Conservation (phyloP, 2,888 invertebrate genomes). For the Pseudococcus jackbeardsleyi region DNA sequence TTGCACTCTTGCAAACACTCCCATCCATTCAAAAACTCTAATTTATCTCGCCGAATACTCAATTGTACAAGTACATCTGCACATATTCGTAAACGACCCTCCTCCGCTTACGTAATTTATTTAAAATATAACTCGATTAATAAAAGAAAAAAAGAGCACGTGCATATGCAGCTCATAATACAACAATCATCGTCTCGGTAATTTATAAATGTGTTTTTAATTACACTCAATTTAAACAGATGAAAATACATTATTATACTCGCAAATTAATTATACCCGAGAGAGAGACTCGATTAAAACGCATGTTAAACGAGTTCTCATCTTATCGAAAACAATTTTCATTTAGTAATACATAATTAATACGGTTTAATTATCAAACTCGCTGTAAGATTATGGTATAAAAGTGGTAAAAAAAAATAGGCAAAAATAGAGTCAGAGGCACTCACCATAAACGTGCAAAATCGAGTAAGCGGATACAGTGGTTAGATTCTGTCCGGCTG, state of each 20-base stretch:
- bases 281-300: neutral
- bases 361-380: neutral
- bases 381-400: neutral
- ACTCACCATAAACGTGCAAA: conserved; percentile 26
- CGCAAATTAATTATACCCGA: conserved; percentile 11
- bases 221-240: conserved; percentile 15
- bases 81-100: no score
- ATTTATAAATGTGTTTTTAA: conserved; percentile 51
- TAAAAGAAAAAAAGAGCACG: neutral
- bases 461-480: neutral
- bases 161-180: neutral
- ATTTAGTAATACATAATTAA: conserved; percentile 24
- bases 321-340: conserved; percentile 5
- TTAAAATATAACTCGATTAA: neutral
- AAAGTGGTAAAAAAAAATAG: no score
- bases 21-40: no score
- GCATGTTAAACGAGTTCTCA: conserved; percentile 20
- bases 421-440: no score
- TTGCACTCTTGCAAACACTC: no score
- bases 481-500: conserved; percentile 34
- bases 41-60: neutral
- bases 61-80: no score
- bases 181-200: neutral
- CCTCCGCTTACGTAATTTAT: neutral
- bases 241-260: conserved; percentile 47